Evolutionary conservation across 2,113 vertebrate genomes (phyloP).

Genomic region (Alethe castanea): DNA sequence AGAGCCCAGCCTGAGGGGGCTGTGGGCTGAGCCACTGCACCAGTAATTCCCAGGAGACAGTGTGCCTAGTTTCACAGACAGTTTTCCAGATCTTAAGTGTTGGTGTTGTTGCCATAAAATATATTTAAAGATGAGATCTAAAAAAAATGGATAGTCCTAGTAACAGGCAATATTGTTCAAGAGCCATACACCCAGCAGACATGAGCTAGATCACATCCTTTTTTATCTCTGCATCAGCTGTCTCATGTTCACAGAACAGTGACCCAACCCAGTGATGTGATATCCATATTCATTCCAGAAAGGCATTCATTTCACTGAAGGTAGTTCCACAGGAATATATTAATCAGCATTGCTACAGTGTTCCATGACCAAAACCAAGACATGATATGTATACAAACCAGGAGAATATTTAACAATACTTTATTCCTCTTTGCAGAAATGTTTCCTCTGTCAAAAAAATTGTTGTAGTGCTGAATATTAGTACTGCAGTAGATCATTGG

Average conservation of each 20-base stretch:
- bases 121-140: not conserved
- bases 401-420: not conserved
- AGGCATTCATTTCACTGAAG: not conserved
- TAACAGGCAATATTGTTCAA: not conserved
- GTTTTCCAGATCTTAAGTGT: not conserved
- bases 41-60: not conserved
- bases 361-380: not conserved
- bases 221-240: not conserved
- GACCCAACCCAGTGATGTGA: not conserved
- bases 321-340: not conserved
- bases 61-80: not conserved
- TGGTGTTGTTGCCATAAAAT: not conserved
- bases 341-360: not conserved
- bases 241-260: not conserved
- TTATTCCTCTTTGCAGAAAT: not conserved
- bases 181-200: not conserved
- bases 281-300: not conserved
- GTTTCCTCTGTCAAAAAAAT: not conserved
- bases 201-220: not conserved
- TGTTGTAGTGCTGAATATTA: not conserved
- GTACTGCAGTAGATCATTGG: not conserved
- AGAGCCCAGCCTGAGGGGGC: not conserved
- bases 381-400: not conserved
- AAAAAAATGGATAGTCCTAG: not conserved
- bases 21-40: not conserved